These are phyloP conservation scores for Potamarius usumacintae DNA, from an alignment of 2,113 vertebrate species.

Conservation along the genomic window DNA sequence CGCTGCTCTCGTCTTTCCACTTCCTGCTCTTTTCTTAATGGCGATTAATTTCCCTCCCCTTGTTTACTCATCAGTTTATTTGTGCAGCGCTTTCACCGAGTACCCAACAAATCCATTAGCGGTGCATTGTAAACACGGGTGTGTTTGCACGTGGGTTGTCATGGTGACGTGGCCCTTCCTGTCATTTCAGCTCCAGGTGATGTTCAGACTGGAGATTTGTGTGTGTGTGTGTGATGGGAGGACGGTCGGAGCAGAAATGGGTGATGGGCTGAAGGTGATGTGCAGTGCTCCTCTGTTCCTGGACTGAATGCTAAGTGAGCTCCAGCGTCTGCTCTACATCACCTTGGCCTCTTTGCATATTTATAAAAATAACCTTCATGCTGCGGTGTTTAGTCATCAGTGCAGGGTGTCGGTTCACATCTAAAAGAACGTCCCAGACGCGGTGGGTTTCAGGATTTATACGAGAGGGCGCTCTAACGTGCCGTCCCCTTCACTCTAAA, in stretches of 20 bases:
- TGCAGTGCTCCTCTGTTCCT: slow-evolving; percentile 5
- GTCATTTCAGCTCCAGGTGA: not conserved
- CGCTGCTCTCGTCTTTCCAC: not conserved
- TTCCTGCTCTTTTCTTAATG: not conserved
- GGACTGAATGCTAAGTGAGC: slow-evolving; percentile 32
- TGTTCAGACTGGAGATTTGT: not conserved
- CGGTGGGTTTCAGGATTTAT: not conserved
- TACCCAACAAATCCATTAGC: slow-evolving; percentile 5
- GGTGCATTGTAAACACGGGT: not conserved
- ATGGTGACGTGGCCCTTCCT: not conserved
- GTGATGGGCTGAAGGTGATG: slow-evolving; percentile 32
- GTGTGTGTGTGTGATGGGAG: too few relatives aligned
- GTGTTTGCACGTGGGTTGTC: not conserved
- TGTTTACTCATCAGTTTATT: slow-evolving; percentile 1
- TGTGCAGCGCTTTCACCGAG: not conserved
- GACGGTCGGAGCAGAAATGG: not conserved
- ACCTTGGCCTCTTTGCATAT: slow-evolving; percentile 31
- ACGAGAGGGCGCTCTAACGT: not conserved
- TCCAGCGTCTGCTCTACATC: not conserved
- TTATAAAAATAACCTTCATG: slow-evolving; percentile 12
- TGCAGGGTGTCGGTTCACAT: not conserved
- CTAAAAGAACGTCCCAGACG: not conserved
- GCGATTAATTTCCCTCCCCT: not conserved
- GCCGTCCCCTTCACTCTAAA: not conserved
- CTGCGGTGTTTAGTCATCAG: not conserved